Conservation (phyloP, 2,888 invertebrate genomes). For the Parnassius smintheus region DNA sequence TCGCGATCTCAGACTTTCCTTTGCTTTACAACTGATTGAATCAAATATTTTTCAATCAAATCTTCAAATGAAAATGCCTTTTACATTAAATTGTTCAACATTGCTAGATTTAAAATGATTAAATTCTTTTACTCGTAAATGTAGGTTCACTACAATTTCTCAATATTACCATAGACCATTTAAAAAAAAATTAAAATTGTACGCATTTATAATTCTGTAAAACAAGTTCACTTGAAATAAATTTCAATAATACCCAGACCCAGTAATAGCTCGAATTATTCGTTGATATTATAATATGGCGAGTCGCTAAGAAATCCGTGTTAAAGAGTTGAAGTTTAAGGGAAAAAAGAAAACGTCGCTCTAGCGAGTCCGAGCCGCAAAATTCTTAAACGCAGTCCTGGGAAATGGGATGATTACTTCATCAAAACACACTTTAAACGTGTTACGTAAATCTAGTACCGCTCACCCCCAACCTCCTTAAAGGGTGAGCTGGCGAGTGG, state of each 20-base stretch:
- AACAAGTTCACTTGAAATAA: conserved; percentile 29
- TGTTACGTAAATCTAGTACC: conserved; percentile 81
- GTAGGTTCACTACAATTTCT: not conserved
- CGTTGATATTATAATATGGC: conserved; percentile 63
- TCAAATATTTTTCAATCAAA: too few species aligned
- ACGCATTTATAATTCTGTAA: conserved; percentile 2
- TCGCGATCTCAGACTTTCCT: too few species aligned
- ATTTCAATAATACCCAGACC: conserved; percentile 49
- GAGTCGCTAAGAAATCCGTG: conserved; percentile 69
- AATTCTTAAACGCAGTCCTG: conserved; percentile 79
- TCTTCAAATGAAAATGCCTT: too few species aligned
- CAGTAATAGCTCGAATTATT: conserved; percentile 52
- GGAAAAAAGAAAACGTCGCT: conserved; percentile 58
- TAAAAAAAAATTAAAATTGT: conserved; percentile 10
- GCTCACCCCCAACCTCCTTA: conserved; percentile 57
- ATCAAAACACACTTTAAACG: conserved; percentile 82
- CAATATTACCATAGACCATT: not conserved
- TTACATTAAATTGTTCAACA: too few species aligned
- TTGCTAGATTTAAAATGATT: too few species aligned
- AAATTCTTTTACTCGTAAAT: not conserved
- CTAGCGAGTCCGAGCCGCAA: conserved; percentile 64
- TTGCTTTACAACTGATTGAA: too few species aligned
- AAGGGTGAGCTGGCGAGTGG: conserved; percentile 57
- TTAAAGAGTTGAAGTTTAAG: conserved; percentile 69
- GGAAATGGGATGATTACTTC: conserved; percentile 81